phyloP scores from a whole-genome alignment of 2,113 vertebrate genomes.

The Axis porcinus region DNA sequence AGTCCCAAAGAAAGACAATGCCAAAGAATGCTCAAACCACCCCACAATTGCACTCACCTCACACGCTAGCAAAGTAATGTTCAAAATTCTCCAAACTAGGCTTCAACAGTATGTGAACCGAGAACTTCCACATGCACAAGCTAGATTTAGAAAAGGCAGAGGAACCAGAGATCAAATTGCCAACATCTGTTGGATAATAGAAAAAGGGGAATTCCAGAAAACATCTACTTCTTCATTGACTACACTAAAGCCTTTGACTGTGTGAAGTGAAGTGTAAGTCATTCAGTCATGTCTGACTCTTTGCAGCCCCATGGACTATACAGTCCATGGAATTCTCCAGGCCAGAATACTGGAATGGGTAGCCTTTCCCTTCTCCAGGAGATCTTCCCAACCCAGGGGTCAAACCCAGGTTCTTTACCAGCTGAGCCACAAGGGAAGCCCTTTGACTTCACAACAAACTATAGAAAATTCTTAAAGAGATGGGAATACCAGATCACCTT shows the following conservation, averaged over 20 bases:
- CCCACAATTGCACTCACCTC: neutral
- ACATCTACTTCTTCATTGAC: neutral
- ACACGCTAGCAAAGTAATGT: neutral
- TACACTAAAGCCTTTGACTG: neutral
- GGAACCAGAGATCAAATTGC: neutral
- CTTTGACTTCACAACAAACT: neutral
- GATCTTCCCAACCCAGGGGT: neutral
- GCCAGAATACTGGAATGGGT: neutral
- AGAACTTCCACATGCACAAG: neutral
- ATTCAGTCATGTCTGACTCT: neutral
- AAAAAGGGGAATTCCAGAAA: neutral
- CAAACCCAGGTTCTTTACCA: neutral
- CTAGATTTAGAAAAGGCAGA: neutral
- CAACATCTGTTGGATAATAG: neutral
- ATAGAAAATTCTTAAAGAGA: neutral
- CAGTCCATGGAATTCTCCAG: neutral
- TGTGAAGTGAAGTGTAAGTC: neutral
- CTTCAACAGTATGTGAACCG: neutral
- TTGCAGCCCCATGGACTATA: neutral
- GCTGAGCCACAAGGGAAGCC: neutral
- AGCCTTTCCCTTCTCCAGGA: neutral
- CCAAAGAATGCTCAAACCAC: neutral
- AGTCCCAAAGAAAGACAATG: neutral
- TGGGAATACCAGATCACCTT: neutral
- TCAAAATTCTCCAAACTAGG: neutral